Percentiles rank a stretch among this genome's conserved stretches.
Conservation (phyloP, 1,140 invertebrate genomes). For the Plectrocnemia conspersa region DNA sequence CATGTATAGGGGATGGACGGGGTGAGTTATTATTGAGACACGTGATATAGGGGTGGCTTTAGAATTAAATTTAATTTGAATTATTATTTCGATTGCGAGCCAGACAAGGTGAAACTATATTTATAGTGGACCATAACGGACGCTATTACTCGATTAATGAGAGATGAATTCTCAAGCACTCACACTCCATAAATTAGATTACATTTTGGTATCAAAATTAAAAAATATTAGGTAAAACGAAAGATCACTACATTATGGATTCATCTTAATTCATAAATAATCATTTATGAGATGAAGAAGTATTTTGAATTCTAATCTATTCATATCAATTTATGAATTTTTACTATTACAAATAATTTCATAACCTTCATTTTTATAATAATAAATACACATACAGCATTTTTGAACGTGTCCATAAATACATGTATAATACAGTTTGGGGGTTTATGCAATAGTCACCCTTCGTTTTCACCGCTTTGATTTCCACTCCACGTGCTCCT, state of each 20-base stretch:
- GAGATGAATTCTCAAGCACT: too few relatives aligned
- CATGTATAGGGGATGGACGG: constrained; percentile 5
- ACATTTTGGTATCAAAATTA: too few relatives aligned
- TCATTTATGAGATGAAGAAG: too few relatives aligned
- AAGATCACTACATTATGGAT: too few relatives aligned
- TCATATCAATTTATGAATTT: too few relatives aligned
- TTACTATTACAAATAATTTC: too few relatives aligned
- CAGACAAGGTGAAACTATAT: background rate
- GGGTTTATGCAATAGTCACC: constrained; percentile 4
- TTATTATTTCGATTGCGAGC: constrained; percentile 33
- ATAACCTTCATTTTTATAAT: too few relatives aligned
- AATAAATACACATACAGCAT: background rate
- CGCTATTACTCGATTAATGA: too few relatives aligned
- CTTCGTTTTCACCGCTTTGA: constrained; percentile 19
- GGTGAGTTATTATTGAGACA: constrained; percentile 32
- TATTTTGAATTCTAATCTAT: too few relatives aligned
- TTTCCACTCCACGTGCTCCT: constrained; percentile 33
- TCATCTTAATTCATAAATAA: too few relatives aligned
- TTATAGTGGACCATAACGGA: constrained; percentile 12
- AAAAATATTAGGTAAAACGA: too few relatives aligned
- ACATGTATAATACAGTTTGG: constrained; percentile 8
- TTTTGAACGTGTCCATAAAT: background rate
- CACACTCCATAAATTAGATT: too few relatives aligned
- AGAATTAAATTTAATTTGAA: constrained; percentile 37
- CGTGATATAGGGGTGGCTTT: constrained; percentile 35